These are phyloP conservation scores for Acanthurus leucopareius DNA, from an alignment of 2,797 vertebrate species.

Conservation along the genomic window DNA sequence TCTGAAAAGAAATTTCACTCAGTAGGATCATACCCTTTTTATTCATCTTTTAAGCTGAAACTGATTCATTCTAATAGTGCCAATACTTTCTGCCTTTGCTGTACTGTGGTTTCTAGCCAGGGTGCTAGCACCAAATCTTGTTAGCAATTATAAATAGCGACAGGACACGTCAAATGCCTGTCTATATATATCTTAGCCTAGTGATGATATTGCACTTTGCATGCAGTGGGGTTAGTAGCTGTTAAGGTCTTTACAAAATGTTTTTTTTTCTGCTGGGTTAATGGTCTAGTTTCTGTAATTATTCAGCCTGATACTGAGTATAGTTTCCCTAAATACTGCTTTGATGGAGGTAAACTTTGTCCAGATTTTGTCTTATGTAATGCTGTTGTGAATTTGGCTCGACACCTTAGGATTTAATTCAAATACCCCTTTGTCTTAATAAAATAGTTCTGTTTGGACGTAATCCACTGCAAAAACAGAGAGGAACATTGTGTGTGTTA, in stretches of 20 bases:
- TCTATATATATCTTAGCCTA: conserved; percentile 45
- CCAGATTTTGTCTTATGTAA: conserved; percentile 70
- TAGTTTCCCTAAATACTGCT: conserved; percentile 27
- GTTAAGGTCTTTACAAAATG: conserved; percentile 28
- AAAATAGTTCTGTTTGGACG: conserved; percentile 67
- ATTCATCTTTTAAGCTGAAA: conserved; percentile 45
- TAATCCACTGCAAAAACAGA: conserved; percentile 52
- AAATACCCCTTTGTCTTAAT: conserved; percentile 62
- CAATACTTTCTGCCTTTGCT: conserved; percentile 23
- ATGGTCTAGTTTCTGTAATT: conserved; percentile 28
- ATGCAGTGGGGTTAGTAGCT: conserved; percentile 20
- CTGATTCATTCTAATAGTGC: conserved; percentile 34
- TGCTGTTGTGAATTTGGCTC: conserved; percentile 63
- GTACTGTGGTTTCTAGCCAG: neutral
- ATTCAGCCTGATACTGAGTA: conserved; percentile 8
- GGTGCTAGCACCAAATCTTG: conserved; percentile 22
- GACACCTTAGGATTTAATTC: conserved; percentile 55
- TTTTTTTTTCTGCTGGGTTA: conserved; percentile 9
- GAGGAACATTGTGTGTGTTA: conserved; percentile 63
- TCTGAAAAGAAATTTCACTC: conserved; percentile 34
- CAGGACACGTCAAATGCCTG: conserved; percentile 30
- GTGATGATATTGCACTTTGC: conserved; percentile 37
- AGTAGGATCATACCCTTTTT: conserved; percentile 19
- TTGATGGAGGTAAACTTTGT: conserved; percentile 50
- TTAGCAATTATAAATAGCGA: conserved; percentile 56